Evolutionary conservation across 2,888 invertebrate genomes (phyloP).

Genomic region (Lochmaea crataegi): DNA sequence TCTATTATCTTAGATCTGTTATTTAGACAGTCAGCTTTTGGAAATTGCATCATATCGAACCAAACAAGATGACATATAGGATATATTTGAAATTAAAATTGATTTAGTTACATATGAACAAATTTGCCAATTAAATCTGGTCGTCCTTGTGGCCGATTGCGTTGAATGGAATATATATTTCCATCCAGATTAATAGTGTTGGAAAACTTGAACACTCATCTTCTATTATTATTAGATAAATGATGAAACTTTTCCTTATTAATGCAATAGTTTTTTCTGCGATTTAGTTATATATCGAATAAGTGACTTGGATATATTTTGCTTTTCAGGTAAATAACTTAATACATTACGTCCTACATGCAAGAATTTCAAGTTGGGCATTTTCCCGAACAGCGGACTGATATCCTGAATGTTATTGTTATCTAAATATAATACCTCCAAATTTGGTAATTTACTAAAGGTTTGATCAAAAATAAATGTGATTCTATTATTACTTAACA

Average conservation of each 20-base stretch:
- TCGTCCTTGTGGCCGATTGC: no score
- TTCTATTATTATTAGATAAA: not conserved
- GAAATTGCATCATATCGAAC: no score
- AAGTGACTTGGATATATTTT: conserved; percentile 44
- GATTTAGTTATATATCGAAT: conserved; percentile 44
- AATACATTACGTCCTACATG: conserved; percentile 58
- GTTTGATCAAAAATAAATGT: conserved; percentile 50
- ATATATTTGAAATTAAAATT: no score
- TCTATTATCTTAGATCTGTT: no score
- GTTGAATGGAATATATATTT: not conserved
- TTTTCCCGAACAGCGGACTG: conserved; percentile 50
- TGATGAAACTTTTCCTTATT: not conserved
- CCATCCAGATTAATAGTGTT: not conserved
- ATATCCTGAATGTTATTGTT: conserved; percentile 54
- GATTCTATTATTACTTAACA: conserved; percentile 58
- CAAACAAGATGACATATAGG: no score
- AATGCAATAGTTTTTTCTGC: conserved; percentile 31
- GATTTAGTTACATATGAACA: no score
- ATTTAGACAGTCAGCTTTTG: no score
- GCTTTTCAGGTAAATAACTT: conserved; percentile 44
- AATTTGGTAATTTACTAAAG: conserved; percentile 52
- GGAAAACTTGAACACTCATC: not conserved
- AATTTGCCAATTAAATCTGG: no score
- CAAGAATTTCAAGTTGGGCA: conserved; percentile 56
- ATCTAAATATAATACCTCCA: conserved; percentile 59